Evolutionary conservation across 2,797 vertebrate species (phyloP), one percentile per base, ranked within the genome.

Genomic region (Astyanax mexicanus): DNA sequence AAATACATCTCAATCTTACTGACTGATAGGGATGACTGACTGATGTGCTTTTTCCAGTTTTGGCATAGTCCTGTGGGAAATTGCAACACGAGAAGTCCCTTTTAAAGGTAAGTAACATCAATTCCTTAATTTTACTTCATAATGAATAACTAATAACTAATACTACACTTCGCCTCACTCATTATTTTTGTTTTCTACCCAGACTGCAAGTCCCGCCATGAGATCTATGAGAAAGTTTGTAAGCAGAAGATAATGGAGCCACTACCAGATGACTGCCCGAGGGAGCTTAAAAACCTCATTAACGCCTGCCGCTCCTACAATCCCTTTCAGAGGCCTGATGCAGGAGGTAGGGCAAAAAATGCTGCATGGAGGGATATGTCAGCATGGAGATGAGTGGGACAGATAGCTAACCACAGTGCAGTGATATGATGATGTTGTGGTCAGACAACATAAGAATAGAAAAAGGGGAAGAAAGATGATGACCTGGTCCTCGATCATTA

Each of bases 11-110:
- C n/a, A 42, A 7, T 37, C 1, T 74, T 19, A 4, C 37, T 45
- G 5, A 68, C n/a, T 62, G 32, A 61, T 25, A 3, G 0, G n/a
- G n/a, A n/a, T 55, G 25, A 15, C 3, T 11, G 27, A 15, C 75
- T 0, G 42, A 27, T 58, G 7, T 75, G 45, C 55, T 85, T 35
- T 55, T 88, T 86, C 78, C 88, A 97, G 96, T 85, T 94, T 98
- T 6, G 96, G 96, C 17, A 92, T 98, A 2, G 94, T 97, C 61
- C 84, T 98, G 83, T 96, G 95, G 94, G 96, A 98, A 88, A 90
- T 97, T 0, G 86, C 86, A 11, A 95, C 93, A 9, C 89, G 91
- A 27, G 89, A 88, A 71, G 85, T 78, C 69, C 96, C 95, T 0
- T 95, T 95, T 86, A 82, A 93, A 89, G 95, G 96, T 17, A 83